Evolutionary conservation across 2,797 vertebrate genomes (phyloP), one percentile per base, ranked within the genome.

Genomic region (Podarcis lilfordi): DNA sequence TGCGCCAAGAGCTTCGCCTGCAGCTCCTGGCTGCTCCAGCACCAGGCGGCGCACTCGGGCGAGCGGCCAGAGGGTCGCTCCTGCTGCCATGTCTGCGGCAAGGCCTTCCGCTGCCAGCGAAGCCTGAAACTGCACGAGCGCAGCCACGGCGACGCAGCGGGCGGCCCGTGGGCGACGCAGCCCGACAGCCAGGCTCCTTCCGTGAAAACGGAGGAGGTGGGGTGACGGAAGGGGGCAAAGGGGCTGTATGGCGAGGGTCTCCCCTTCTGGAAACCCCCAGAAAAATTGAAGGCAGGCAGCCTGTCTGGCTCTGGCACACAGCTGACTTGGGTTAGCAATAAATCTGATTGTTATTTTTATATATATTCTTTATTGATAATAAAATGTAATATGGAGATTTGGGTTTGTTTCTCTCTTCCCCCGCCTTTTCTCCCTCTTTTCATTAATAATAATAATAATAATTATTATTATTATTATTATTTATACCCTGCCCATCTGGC

Each of bases 1-100:
- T 98, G 98, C 1, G 97, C 98, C 29, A 98, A 98, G 93, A 88
- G 96, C 2, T 98, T 98, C 29, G 96, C 97, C 15, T 94, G 98
- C 91, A 97, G 96, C 85, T 98, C 98, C 89, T 97, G 97, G 32
- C 96, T 98, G 96, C 96, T 95, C 0, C 97, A 98, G 75, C 98
- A 98, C 96, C 97, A 96, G 86, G 97, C 97, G 84, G 96, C 94
- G 88, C 98, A 98, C 96, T 94, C 91, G 0, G 97, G 97, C 0
- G 95, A 97, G 93, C 96, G 97, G 50, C 98, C 98, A 55, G 50
- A 15, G 50, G 50, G 50, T 55, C 50, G 1, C 0, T 97, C 95
- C 59, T 98, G 98, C 94, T 98, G 98, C 94, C 90, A 96, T 0
- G 6, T 1, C 8, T 10, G 68, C 1, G 40, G 17, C 29, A 75